Base-by-base conservation (phyloP, 2,888 invertebrate genomes). In the Metallyticus violacea region DNA sequence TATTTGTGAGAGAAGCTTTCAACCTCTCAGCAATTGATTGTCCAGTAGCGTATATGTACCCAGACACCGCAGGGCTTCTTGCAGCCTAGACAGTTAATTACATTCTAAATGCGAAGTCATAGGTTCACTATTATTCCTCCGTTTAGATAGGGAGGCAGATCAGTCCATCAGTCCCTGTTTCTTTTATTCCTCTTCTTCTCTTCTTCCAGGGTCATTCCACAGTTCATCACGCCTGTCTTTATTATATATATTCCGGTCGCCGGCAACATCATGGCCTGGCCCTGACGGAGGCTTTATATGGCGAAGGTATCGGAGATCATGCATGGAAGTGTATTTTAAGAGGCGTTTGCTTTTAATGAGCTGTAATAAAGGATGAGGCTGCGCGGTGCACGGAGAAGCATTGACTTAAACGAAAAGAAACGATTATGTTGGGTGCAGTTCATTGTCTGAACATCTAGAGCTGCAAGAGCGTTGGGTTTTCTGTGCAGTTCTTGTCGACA, bases 71-170 rank as follows among this genome's bases (percentile, higher is more conserved):
- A 62, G 40, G 40, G 7, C 26, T n/a, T 76, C 77, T 77, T 28
- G 25, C 29, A n/a, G 4, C 77, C 40, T 9, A 28, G 83, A 85
- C 85, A 87, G 88, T 88, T 88, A 88, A 88, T 88, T 88, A 88
- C 87, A 79, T 84, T 86, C 88, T 88, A 88, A 88, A 87, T 88
- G 88, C 88, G 87, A 85, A 88, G 88, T 88, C 88, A 88, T 88
- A 88, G 88, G 86, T 28, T 87, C 87, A 87, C 87, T 88, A 88
- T 88, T 88, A 88, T 78, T 77, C 82, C 82, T 4, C 27, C 29
- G 27, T 80, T 80, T 80, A 80, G 40, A 62, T 62, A 62, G 40
- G 40, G 9, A 62, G 40, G 25, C n/a, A 80, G 27, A 80, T 80
- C 80, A n/a, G n/a, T 29, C 80, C 80, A 80, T 27, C 79, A 27